Evolutionary conservation across 64 coral and sea anemone genomes (phyloP).

Genomic region (Montipora efflorescens): DNA sequence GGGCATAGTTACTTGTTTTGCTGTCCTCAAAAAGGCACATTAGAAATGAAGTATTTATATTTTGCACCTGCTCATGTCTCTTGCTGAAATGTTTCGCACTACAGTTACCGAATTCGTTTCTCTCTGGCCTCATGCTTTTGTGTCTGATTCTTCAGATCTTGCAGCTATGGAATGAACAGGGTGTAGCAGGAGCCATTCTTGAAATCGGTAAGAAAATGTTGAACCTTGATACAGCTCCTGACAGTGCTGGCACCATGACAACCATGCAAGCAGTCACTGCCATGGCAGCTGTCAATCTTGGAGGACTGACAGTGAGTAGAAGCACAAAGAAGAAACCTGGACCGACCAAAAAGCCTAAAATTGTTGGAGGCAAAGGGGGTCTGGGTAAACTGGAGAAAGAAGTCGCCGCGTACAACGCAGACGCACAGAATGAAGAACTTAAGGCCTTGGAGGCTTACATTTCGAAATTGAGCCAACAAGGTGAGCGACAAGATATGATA

Average conservation of each 20-base stretch:
- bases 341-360: conserved; percentile 61
- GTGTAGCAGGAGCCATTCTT: conserved; percentile 73
- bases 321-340: conserved; percentile 77
- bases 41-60: too few species aligned
- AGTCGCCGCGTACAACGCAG: conserved; percentile 25
- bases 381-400: conserved; percentile 36
- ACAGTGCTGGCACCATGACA: conserved; percentile 82
- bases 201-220: conserved; percentile 94
- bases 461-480: conserved; percentile 87
- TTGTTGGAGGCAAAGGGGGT: conserved; percentile 75
- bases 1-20: too few species aligned
- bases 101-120: not conserved
- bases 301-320: conserved; percentile 43
- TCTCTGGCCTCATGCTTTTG: not conserved
- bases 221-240: conserved; percentile 83
- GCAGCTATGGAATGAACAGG: conserved; percentile 78
- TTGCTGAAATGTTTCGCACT: too few species aligned
- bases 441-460: conserved; percentile 89
- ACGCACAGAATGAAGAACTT: conserved; percentile 86
- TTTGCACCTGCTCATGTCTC: too few species aligned
- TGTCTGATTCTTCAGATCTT: conserved; percentile 63
- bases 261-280: conserved; percentile 76
- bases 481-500: conserved; percentile 1
- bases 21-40: too few species aligned
- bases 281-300: conserved; percentile 79